Percentiles rank a stretch among this genome's conserved stretches.
These are phyloP conservation scores for Archilochus colubris DNA, from an alignment of 2,113 vertebrate species.

Conservation along the genomic window DNA sequence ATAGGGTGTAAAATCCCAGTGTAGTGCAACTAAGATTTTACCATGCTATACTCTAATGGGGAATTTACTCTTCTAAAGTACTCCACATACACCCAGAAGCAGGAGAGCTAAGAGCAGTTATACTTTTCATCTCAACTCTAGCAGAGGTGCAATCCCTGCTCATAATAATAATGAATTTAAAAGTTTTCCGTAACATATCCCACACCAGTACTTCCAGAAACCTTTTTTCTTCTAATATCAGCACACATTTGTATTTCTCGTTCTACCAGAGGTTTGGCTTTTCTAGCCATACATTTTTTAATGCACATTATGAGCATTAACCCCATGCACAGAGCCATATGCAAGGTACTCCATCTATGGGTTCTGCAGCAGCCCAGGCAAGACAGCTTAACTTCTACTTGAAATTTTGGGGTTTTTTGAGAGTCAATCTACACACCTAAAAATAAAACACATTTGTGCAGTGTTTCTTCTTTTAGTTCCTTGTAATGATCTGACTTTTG, in stretches of 20 bases:
- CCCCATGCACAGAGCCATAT: not conserved
- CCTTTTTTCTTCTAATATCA: not conserved
- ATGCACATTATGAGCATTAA: not conserved
- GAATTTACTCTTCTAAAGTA: not conserved
- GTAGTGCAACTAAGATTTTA: slow-evolving; percentile 16
- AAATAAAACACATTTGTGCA: not conserved
- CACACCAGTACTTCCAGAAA: not conserved
- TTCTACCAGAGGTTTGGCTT: not conserved
- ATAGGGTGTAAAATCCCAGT: not conserved
- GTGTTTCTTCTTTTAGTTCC: not conserved
- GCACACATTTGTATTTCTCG: not conserved
- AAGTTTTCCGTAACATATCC: not conserved
- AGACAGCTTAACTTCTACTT: not conserved
- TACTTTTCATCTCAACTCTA: not conserved
- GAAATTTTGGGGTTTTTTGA: not conserved
- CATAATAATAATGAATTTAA: accelerated
- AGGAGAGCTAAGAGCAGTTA: not conserved
- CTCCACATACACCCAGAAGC: not conserved
- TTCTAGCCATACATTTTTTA: not conserved
- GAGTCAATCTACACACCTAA: not conserved
- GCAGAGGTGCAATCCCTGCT: not conserved
- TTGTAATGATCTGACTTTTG: not conserved
- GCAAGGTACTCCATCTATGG: not conserved
- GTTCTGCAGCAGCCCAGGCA: not conserved
- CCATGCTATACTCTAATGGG: not conserved